Base-by-base conservation (phyloP, 2,797 vertebrate species). In the Danio jaintianensis region DNA sequence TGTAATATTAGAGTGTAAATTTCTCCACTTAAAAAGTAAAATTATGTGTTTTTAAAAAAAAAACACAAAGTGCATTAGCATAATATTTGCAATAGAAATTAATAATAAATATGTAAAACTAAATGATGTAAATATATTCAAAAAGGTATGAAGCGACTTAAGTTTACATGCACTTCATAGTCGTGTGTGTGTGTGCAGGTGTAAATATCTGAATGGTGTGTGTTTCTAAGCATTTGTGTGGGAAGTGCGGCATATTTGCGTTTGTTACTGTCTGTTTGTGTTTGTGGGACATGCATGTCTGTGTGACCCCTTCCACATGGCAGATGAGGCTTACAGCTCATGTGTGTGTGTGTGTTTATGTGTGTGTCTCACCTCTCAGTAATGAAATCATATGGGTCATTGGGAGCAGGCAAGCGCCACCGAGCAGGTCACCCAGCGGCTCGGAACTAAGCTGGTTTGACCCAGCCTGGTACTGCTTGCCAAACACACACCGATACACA, bases 361-460 rank as follows among this genome's bases (percentile, higher is more conserved):
- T 55, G 75, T 85, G 84, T 42, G 43, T 81, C 89, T 93, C 91
- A 93, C 90, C 91, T 92, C 92, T 80, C 75, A 84, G 86, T 94
- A 94, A 94, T 92, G 90, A 92, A 92, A 94, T 93, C 92, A 94
- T 82, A 85, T 79, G 90, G 92, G 93, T 94, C 92, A 93, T 85
- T 85, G 88, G 87, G 91, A 91, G 89, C 84, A 82, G 84, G 82
- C 74, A 83, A 75, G 55, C 63, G 52, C 79, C 84, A 87, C 88
- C 86, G 83, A 53, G 75, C 90, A 94, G 93, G 93, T 94, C 93
- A 90, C 74, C 88, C 92, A 91, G 82, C 90, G 87, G 91, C 91
- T 92, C 88, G 90, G 93, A 94, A 93, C 89, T 94, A 94, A 94
- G 91, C 92, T 91, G 88, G 92, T 93, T 90, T 93, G 94, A 94